Conservation (phyloP, 2,797 vertebrate genomes). For the Gephyroberyx darwinii region DNA sequence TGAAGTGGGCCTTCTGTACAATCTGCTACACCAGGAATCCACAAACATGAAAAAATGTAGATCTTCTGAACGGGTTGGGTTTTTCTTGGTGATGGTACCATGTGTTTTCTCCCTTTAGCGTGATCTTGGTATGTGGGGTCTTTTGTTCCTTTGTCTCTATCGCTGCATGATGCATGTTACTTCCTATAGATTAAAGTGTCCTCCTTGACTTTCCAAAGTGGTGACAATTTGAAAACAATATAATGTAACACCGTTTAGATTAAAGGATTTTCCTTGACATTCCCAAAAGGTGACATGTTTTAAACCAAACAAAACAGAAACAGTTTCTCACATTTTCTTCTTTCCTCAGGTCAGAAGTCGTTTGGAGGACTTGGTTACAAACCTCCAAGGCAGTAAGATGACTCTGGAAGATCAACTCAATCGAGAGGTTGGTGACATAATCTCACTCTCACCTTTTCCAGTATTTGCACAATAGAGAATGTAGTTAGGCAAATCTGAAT, state of each 20-base stretch:
- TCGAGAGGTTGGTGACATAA: constrained; percentile 81
- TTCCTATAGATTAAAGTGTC: constrained; percentile 30
- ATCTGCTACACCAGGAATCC: constrained; percentile 21
- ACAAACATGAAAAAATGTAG: constrained; percentile 1
- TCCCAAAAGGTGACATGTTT: not conserved
- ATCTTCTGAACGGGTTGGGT: constrained; percentile 35
- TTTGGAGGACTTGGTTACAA: constrained; percentile 87
- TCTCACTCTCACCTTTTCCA: not conserved
- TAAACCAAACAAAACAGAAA: not conserved
- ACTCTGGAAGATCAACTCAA: constrained; percentile 87
- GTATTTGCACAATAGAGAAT: no score
- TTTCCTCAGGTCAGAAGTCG: constrained; percentile 82
- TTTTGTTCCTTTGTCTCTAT: constrained; percentile 27
- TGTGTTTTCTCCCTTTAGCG: constrained; percentile 26
- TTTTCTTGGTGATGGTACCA: constrained; percentile 58
- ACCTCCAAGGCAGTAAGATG: constrained; percentile 86
- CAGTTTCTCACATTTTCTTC: constrained; percentile 6
- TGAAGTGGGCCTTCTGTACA: constrained; percentile 3
- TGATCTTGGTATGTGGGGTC: constrained; percentile 56
- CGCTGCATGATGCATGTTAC: constrained; percentile 68
- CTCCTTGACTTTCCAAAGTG: constrained; percentile 9
- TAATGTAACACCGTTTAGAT: not conserved
- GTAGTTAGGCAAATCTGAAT: no score
- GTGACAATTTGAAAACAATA: not conserved
- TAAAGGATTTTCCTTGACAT: not conserved